Conservation (phyloP, 2,797 vertebrate genomes). For the Mormyrus hasselquistii region DNA sequence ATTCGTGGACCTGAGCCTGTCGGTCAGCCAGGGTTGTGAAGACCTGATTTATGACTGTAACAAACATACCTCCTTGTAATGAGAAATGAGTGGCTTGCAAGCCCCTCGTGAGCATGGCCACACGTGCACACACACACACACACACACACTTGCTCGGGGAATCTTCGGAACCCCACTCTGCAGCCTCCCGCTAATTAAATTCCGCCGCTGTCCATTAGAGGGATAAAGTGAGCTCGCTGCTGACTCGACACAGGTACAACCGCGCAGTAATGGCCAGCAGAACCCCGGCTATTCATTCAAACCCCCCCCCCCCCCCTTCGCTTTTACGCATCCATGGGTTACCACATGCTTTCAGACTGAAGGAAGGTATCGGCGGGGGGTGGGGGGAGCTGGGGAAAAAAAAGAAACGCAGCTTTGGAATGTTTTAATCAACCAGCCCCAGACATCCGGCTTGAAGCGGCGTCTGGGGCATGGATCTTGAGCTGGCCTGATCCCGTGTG, state of each 20-base stretch:
- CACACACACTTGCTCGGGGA: constrained; percentile 39
- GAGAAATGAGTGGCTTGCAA: neutral
- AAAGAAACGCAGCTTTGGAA: constrained; percentile 50
- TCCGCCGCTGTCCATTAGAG: constrained; percentile 95
- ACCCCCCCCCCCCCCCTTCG: constrained; percentile 49
- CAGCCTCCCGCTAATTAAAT: constrained; percentile 98
- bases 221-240: constrained; percentile 83
- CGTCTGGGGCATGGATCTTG: neutral
- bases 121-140: constrained; percentile 2
- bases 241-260: constrained; percentile 97
- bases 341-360: constrained; percentile 62
- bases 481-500: neutral
- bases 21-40: neutral
- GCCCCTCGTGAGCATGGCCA: neutral
- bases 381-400: constrained; percentile 21
- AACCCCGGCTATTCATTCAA: constrained; percentile 64
- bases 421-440: constrained; percentile 39
- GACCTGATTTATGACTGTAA: neutral
- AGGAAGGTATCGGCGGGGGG: constrained; percentile 23
- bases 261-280: constrained; percentile 72
- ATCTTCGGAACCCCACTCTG: constrained; percentile 54
- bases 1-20: neutral
- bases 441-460: neutral
- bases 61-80: neutral
- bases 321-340: constrained; percentile 62